Base-by-base conservation (phyloP, 2,888 invertebrate species). In the Aelia acuminata region DNA sequence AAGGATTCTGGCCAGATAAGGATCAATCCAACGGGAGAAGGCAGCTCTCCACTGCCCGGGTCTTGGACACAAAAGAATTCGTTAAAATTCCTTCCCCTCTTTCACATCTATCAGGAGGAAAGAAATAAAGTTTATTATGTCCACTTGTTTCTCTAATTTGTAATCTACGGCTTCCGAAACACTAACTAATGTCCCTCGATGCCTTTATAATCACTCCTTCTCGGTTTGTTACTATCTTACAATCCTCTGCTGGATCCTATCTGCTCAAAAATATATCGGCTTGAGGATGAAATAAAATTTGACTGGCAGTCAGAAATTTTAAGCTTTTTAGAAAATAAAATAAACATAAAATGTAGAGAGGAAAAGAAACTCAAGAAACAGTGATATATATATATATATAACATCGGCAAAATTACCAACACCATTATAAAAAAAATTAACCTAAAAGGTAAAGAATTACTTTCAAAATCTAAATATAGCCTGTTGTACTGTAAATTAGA, bases 11-110 rank as follows among this genome's bases (percentile, higher is more conserved):
- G 22, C 80, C 80, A 43, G 80, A 80, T 80, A 80, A 80, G 80
- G 43, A 80, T 80, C 80, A 47, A 39, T 43, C 80, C 22, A 47
- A 80, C 39, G 3, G 43, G 80, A 47, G 43, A 43, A n/a, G 13
- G n/a, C n/a, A n/a, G 43, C 13, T 13, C 22, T 43, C n/a, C 31
- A 3, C 13, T n/a, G n/a, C n/a, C n/a, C n/a, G n/a, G n/a, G n/a
- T n/a, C n/a, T 20, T 10, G n/a, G 80, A 80, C 80, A 80, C 80
- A 80, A 80, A 80, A 80, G 80, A 80, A 80, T 80, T 80, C 80
- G 80, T 80, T 80, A 80, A 80, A 80, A 80, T 80, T 80, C 80
- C 80, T 43, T 80, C 11, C 43, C 15, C 80, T 43, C 43, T 80
- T 80, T 80, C 80, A 80, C 80, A 80, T 80, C n/a, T n/a, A 80